Base-by-base conservation (phyloP, 1,140 invertebrate species). In the Augochlora pura region DNA sequence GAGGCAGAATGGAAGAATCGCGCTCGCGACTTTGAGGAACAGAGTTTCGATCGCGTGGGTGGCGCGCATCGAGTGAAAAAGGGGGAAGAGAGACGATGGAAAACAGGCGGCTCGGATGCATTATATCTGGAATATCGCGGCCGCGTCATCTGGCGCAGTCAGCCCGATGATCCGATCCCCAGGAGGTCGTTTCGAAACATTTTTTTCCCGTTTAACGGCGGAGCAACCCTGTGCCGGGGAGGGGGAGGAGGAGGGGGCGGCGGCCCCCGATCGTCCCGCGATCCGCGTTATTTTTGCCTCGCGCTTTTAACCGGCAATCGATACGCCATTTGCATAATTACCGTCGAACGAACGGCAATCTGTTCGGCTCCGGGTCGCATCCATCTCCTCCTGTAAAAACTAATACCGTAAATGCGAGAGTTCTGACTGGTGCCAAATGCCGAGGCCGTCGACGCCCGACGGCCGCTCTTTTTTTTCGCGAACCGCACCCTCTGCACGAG, bases 291-390 rank as follows among this genome's bases (percentile, higher is more conserved):
- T 69, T 80, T 80, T 80, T 76, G 59, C 16, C 16, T 14, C 57
- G 42, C 46, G 39, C 42, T 57, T 69, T 63, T 76, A 69, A 80
- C 72, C 73, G 65, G 39, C 68, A 77, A 80, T 85, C 84, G 69
- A 81, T 76, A 77, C 46, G 18, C 49, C 71, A 77, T 83, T 81
- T 67, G 65, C 77, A 78, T 78, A 85, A 85, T 86, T 85, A 85
- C 62, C 77, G 67, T 64, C 52, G 63, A 59, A 75, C 68, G 49
- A 25, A 63, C 21, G 67, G 57, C 69, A 80, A 82, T 72, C 77
- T 65, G 46, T 64, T 82, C 39, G 57, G 32, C 4, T 32, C 42
- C 10, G 12, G 42, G 59, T 46, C 59, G 64, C 59, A 79, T 84
- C 77, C 76, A 79, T 77, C 73, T 76, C 59, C 32, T 52, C 57